Evolutionary conservation across 2,113 vertebrate genomes (phyloP).

Genomic region (Stictonetta naevosa): DNA sequence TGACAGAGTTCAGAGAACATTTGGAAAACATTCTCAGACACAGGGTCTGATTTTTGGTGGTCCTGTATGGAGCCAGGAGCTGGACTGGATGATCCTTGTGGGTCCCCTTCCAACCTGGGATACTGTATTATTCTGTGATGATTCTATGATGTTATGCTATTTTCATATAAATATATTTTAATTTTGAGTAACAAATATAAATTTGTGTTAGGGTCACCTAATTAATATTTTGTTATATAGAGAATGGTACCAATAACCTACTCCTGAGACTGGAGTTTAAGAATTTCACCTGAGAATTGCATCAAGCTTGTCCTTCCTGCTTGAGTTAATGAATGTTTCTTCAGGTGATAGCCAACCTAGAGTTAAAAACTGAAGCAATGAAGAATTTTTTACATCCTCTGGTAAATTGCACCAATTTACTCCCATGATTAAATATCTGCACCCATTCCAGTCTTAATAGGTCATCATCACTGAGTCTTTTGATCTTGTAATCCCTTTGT

Average conservation of each 20-base stretch:
- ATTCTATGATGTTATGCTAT: neutral
- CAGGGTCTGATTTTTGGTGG: neutral
- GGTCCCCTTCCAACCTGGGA: neutral
- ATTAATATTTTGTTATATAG: neutral
- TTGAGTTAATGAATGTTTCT: neutral
- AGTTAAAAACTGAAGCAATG: neutral
- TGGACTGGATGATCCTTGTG: neutral
- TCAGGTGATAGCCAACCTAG: neutral
- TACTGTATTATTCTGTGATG: neutral
- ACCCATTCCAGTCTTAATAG: neutral
- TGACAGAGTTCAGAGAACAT: neutral
- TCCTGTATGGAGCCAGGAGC: neutral
- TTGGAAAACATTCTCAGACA: neutral
- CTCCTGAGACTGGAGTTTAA: neutral
- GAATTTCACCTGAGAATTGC: neutral
- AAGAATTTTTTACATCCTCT: neutral
- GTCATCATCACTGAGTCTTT: neutral
- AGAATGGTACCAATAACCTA: neutral
- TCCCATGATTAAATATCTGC: neutral
- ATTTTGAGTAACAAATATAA: neutral
- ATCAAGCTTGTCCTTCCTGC: neutral
- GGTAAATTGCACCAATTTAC: neutral
- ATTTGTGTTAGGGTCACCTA: neutral
- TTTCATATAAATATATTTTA: neutral
- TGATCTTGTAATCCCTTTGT: neutral